Conservation (phyloP, 1,140 invertebrate genomes). For the Agrilus planipennis region DNA sequence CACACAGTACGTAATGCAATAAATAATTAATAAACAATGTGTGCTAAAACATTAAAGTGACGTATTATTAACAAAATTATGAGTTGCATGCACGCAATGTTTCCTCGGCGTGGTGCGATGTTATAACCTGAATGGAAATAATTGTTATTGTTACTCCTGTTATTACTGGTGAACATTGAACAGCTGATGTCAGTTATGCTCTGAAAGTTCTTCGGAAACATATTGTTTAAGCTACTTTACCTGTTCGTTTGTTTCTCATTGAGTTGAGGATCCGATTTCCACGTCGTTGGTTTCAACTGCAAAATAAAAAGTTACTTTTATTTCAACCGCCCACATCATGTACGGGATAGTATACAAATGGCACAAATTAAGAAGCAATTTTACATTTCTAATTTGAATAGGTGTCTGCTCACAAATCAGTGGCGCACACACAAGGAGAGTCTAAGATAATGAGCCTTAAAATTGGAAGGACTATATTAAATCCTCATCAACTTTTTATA, state of each 20-base stretch:
- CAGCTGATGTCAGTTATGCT: not conserved
- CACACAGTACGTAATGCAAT: too few species aligned
- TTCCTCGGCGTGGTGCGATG: conserved; percentile 1
- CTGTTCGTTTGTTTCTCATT: conserved; percentile 25
- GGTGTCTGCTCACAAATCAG: too few species aligned
- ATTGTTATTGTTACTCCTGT: not conserved
- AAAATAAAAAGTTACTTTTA: conserved; percentile 15
- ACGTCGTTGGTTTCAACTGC: conserved; percentile 26
- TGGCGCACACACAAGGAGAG: too few species aligned
- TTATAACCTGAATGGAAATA: conserved; percentile 3
- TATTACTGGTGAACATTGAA: not conserved
- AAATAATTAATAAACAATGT: too few species aligned
- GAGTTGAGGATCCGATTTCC: conserved; percentile 27
- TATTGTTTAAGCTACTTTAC: conserved; percentile 11
- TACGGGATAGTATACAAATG: too few species aligned
- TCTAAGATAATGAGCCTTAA: too few species aligned
- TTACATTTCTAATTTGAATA: too few species aligned
- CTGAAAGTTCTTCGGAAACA: not conserved
- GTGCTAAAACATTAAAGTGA: too few species aligned
- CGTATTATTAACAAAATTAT: not conserved
- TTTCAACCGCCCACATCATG: not conserved
- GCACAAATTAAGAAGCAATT: too few species aligned
- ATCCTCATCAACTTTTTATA: too few species aligned
- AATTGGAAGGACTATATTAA: too few species aligned
- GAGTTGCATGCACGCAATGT: not conserved